phyloP scores from a whole-genome alignment of 2,797 vertebrate genomes.

The Yasuhikotakia modesta region DNA sequence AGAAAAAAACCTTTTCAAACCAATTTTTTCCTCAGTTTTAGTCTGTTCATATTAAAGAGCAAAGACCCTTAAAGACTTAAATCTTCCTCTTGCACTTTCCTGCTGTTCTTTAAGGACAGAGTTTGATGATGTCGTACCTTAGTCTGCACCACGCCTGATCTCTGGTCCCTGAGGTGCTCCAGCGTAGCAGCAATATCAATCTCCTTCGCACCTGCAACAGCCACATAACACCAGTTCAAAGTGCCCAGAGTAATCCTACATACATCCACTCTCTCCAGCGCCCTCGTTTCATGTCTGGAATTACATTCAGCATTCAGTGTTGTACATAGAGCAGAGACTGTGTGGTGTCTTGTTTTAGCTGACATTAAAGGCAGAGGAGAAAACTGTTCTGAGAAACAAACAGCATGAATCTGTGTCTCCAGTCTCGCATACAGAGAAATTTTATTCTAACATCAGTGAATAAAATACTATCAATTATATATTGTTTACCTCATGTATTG shows the following conservation, averaged over 20 bases:
- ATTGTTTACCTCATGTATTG: too few species aligned
- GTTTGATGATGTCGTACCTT: constrained; percentile 79
- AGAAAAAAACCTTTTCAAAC: background rate
- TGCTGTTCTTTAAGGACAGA: constrained; percentile 2
- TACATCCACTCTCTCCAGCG: constrained; percentile 77
- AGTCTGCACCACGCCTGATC: constrained; percentile 97
- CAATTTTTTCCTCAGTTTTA: background rate
- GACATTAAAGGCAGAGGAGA: constrained; percentile 2
- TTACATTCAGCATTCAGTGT: constrained; percentile 61
- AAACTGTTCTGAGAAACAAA: background rate
- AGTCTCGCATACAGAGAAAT: too few species aligned
- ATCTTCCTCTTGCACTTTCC: background rate
- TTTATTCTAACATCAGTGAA: too few species aligned
- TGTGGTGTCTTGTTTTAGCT: constrained; percentile 48
- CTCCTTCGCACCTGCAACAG: constrained; percentile 97
- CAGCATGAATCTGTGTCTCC: background rate
- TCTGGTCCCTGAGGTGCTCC: constrained; percentile 98
- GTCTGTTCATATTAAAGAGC: background rate
- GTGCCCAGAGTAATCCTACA: constrained; percentile 83
- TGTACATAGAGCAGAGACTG: constrained; percentile 49
- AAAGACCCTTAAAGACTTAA: background rate
- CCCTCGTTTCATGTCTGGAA: constrained; percentile 5
- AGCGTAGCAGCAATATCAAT: constrained; percentile 99
- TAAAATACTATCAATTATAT: too few species aligned
- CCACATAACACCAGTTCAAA: constrained; percentile 77